These are phyloP conservation scores for Drosophila nikananu DNA, from an alignment of 1,140 invertebrate species.

Conservation along the genomic window DNA sequence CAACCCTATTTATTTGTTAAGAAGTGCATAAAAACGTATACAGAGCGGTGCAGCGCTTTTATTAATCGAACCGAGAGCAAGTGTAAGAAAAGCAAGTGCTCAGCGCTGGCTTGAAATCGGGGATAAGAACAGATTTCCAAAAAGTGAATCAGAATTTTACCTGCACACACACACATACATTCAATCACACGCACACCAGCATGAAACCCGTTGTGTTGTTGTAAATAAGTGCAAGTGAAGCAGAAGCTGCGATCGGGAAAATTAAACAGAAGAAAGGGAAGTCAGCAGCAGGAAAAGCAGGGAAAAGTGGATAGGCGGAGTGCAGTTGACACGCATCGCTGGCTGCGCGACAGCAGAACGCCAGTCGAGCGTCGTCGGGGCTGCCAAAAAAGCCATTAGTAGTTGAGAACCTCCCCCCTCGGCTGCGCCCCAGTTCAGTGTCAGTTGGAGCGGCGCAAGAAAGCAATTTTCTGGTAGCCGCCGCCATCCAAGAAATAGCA, in stretches of 20 bases:
- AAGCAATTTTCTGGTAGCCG: constrained; percentile 71
- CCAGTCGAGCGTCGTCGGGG: constrained; percentile 55
- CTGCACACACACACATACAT: constrained; percentile 34
- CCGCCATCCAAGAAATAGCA: constrained; percentile 39
- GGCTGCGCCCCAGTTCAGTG: background rate
- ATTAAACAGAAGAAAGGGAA: constrained; percentile 72
- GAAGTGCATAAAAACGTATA: constrained; percentile 12
- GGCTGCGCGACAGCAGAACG: constrained; percentile 69
- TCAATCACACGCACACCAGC: constrained; percentile 38
- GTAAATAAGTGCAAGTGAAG: constrained; percentile 79
- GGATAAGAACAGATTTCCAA: constrained; percentile 18
- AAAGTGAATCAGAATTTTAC: constrained; percentile 76
- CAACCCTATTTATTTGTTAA: constrained; percentile 9
- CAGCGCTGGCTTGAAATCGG: constrained; percentile 2
- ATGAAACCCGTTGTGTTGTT: constrained; percentile 58
- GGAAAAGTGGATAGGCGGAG: constrained; percentile 48
- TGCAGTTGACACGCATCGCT: constrained; percentile 68
- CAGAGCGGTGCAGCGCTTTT: background rate
- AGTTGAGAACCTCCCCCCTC: constrained; percentile 13
- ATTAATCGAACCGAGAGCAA: background rate
- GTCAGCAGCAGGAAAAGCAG: constrained; percentile 28
- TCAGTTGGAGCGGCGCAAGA: constrained; percentile 47
- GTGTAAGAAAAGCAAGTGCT: background rate
- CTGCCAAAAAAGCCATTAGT: constrained; percentile 37
- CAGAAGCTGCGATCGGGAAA: constrained; percentile 62